A percentile compares a stretch with the other conserved stretches of the same genome.
phyloP scores from a whole-genome alignment of 1,140 invertebrate genomes.

The fruit fly (Drosophila melanogaster) region DNA sequence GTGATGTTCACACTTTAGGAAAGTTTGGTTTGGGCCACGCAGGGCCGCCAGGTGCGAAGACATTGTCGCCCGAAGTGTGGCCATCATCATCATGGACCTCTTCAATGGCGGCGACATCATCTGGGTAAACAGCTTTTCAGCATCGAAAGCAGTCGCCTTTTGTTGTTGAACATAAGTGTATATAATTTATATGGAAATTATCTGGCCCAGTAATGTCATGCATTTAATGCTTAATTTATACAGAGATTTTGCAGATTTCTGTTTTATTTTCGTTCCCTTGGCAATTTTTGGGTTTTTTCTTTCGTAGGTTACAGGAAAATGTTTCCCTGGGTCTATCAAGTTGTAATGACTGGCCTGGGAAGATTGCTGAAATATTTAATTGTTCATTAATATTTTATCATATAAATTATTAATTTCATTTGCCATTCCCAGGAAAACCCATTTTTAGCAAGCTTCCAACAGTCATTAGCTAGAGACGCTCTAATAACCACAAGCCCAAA shows the following conservation, averaged over 20 bases:
- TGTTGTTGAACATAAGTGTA: conserved; percentile 63
- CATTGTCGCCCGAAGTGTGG: conserved; percentile 79
- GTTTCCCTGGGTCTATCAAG: not conserved
- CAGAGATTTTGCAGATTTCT: conserved; percentile 62
- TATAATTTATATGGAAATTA: conserved; percentile 82
- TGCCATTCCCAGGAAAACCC: conserved; percentile 42
- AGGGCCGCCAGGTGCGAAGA: conserved; percentile 74
- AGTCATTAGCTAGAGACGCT: conserved; percentile 62
- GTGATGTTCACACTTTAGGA: conserved; percentile 82
- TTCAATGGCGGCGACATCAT: conserved; percentile 4
- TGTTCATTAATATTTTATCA: conserved; percentile 74
- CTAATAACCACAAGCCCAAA: conserved; percentile 53
- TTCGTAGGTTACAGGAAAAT: conserved; percentile 40
- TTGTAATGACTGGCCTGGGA: conserved; percentile 27
- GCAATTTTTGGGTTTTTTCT: conserved; percentile 28
- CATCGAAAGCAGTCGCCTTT: conserved; percentile 29
- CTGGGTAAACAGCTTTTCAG: conserved; percentile 5
- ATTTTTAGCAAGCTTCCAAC: conserved; percentile 50
- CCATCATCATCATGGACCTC: conserved; percentile 59
- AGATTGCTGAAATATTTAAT: conserved; percentile 59
- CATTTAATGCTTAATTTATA: conserved; percentile 81
- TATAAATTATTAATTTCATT: conserved; percentile 65
- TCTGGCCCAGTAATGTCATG: conserved; percentile 59
- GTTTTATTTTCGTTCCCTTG: conserved; percentile 40
- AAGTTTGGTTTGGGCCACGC: conserved; percentile 70